Conservation (phyloP, 2,113 vertebrate genomes). For the Barnardius zonarius region DNA sequence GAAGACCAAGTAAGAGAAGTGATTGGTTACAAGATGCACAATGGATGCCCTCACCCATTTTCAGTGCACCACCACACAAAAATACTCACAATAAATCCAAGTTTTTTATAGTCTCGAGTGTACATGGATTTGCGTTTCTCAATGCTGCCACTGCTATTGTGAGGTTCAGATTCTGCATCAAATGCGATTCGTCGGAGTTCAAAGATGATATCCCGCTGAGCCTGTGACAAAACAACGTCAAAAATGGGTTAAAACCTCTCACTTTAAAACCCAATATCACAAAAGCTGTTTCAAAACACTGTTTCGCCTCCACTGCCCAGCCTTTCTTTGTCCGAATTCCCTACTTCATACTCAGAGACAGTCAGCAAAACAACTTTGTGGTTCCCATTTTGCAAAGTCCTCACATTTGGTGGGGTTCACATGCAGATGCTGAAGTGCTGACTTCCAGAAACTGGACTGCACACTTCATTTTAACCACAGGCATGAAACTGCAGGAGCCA, state of each 20-base stretch:
- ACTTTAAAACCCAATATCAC: neutral
- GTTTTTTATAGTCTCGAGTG: constrained; percentile 97
- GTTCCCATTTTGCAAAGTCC: neutral
- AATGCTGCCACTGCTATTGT: constrained; percentile 89
- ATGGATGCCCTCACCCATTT: neutral
- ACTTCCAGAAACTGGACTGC: neutral
- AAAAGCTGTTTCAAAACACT: neutral
- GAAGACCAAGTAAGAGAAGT: neutral
- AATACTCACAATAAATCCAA: constrained; percentile 95
- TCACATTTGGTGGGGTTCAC: neutral
- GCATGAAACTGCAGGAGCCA: neutral
- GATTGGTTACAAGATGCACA: neutral
- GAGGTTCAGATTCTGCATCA: constrained; percentile 91
- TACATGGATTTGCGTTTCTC: constrained; percentile 99
- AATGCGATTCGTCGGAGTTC: constrained; percentile 97
- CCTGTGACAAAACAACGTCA: constrained; percentile 66
- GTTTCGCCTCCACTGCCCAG: neutral
- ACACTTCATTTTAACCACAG: neutral
- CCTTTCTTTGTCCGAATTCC: neutral
- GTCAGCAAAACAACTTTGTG: neutral
- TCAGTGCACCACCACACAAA: neutral
- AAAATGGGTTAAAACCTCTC: neutral
- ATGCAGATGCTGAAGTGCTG: fast-evolving
- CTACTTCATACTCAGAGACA: neutral
- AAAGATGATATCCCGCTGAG: constrained; percentile 98